Evolutionary conservation across 2,888 invertebrate species (phyloP), one percentile per base, ranked within the genome.

Genomic region (Eumerus sabulonum): DNA sequence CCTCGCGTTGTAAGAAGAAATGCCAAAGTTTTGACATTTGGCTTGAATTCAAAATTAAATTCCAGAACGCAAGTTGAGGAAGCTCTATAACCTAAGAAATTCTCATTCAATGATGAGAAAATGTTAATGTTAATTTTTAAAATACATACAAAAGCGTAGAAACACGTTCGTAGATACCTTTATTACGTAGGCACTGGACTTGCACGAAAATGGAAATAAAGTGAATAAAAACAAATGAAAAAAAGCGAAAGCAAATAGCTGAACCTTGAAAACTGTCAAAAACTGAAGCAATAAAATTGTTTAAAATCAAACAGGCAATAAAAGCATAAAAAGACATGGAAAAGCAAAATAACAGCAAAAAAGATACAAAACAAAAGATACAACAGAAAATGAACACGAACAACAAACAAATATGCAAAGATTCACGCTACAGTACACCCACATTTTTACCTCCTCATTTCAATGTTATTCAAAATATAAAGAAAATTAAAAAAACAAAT

Each of bases 241-340:
- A 50, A 48, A 45, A 57, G 48, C 40, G 59, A 74, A 53, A 73
- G 68, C 79, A 70, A 81, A 74, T 76, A 81, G 66, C 81, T 81
- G 81, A 81, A 81, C 81, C 81, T 81, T 81, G 81, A 81, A 81
- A 81, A 81, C 81, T 81, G 81, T 81, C 81, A 81, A 81, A 81
- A 76, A 59, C 60, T 76, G 68, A 81, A 57, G 81, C 76, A 81
- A 81, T 81, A 81, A 81, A 81, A 81, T 81, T 81, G 74, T 76
- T 81, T 81, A 81, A 81, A 73, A 81, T 81, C 81, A 81, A 81
- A 76, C 81, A 81, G 81, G 64, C 74, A 76, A 81, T 76, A 81
- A 81, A 73, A 70, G 76, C 68, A 70, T 64, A 59, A 38, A 70
- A 54, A 70, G 59, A 81, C n/a, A 63, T 72, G 67, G 67, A 59